Percentiles rank a stretch among this genome's conserved stretches.
These are phyloP conservation scores for Hoplias malabaricus DNA, from an alignment of 2,113 vertebrate species.

Conservation along the genomic window DNA sequence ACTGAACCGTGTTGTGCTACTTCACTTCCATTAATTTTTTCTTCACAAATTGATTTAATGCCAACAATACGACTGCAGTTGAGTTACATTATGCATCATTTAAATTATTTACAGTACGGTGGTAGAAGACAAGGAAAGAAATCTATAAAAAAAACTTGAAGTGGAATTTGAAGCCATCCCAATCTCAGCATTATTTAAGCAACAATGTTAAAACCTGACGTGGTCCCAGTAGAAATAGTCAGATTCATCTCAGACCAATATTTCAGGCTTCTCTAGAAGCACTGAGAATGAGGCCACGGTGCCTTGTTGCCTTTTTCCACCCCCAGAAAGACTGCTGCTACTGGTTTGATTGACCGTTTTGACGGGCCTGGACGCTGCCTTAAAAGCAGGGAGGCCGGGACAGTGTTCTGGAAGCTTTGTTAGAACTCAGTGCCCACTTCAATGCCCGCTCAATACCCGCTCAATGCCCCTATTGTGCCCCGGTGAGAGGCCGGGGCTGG, in stretches of 20 bases:
- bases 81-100: too few species aligned
- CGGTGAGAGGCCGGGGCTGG: slow-evolving; percentile 25
- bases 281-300: not conserved
- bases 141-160: too few species aligned
- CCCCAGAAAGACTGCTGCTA: not conserved
- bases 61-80: too few species aligned
- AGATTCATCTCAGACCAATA: not conserved
- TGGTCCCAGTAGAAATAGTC: not conserved
- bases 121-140: too few species aligned
- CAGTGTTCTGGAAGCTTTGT: slow-evolving; percentile 36
- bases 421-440: slow-evolving; percentile 21
- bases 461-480: slow-evolving; percentile 53
- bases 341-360: slow-evolving; percentile 9
- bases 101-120: too few species aligned
- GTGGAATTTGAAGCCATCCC: too few species aligned
- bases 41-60: too few species aligned
- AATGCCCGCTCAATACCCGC: slow-evolving; percentile 29
- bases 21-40: too few species aligned
- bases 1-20: too few species aligned
- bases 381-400: slow-evolving; percentile 1
- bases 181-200: not conserved
- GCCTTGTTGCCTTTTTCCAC: not conserved
- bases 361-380: slow-evolving; percentile 12
- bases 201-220: not conserved
- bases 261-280: not conserved